These are phyloP conservation scores for Chesias legatella DNA, from an alignment of 2,888 invertebrate genomes.

Conservation along the genomic window DNA sequence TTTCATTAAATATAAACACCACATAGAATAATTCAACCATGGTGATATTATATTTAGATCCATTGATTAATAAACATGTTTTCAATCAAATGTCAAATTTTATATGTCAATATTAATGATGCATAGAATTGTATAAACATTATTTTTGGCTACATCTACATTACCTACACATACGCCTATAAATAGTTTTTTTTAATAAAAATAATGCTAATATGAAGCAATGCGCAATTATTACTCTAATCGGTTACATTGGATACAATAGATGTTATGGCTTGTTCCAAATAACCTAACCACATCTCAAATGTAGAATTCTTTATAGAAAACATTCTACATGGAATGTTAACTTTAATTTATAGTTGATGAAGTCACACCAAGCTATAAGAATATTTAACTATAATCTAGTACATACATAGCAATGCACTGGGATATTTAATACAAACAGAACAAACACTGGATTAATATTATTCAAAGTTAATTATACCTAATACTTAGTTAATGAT, in stretches of 20 bases:
- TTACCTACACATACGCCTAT: slow-evolving; percentile 37
- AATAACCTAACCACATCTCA: slow-evolving; percentile 46
- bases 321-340: slow-evolving; percentile 64
- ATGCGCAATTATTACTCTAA: slow-evolving; percentile 54
- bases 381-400: slow-evolving; percentile 49
- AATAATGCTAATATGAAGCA: slow-evolving; percentile 48
- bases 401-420: slow-evolving; percentile 51
- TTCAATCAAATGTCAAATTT: slow-evolving; percentile 6
- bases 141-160: slow-evolving; percentile 16
- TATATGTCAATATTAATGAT: slow-evolving; percentile 8
- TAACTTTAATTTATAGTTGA: slow-evolving; percentile 24
- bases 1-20: too few species aligned
- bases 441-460: slow-evolving; percentile 45
- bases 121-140: slow-evolving; percentile 13
- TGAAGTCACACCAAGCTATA: slow-evolving; percentile 26
- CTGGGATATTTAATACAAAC: slow-evolving; percentile 47
- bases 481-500: slow-evolving; percentile 32
- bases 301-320: slow-evolving; percentile 41
- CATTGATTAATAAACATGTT: too few species aligned
- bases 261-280: slow-evolving; percentile 45
- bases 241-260: slow-evolving; percentile 50
- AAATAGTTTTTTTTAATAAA: slow-evolving; percentile 23
- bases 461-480: slow-evolving; percentile 37
- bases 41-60: too few species aligned
- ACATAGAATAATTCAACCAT: slow-evolving; percentile 1